Evolutionary conservation across 2,113 vertebrate species (phyloP).

Genomic region (Porphyrio hochstetteri): DNA sequence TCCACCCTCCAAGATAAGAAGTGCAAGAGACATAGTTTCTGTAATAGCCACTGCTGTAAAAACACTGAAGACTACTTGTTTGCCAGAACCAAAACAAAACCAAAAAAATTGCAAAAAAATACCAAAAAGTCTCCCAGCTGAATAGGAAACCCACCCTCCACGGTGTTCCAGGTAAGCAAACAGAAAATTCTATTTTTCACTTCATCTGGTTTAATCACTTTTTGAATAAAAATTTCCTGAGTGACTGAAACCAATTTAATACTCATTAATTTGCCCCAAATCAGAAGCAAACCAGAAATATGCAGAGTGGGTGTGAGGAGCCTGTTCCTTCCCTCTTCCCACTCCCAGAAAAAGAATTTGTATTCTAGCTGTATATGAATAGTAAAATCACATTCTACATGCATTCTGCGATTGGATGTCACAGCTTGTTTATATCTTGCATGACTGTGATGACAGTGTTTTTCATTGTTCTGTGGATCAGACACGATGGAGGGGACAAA

Average conservation of each 20-base stretch:
- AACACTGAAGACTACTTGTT: conserved; percentile 87
- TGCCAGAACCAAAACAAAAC: conserved; percentile 60
- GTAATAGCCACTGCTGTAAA: conserved; percentile 82
- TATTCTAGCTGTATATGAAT: background rate
- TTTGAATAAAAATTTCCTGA: background rate
- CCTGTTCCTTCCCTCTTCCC: background rate
- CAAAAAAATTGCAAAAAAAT: conserved; percentile 14
- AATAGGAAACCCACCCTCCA: conserved; percentile 42
- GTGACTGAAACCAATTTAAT: background rate
- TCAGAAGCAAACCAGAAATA: background rate
- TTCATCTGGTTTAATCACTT: background rate
- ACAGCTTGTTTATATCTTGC: background rate
- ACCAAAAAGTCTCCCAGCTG: conserved; percentile 33
- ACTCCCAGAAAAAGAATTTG: background rate
- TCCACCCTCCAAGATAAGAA: conserved; percentile 88
- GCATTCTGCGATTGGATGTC: no score
- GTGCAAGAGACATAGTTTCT: conserved; percentile 86
- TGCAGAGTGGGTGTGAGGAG: background rate
- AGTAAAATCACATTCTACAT: background rate
- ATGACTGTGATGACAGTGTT: background rate
- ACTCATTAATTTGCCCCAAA: background rate
- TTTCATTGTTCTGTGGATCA: background rate
- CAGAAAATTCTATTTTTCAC: background rate
- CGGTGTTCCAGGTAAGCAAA: conserved; percentile 74
- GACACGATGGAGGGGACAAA: background rate